phyloP scores from a whole-genome alignment of 2,888 invertebrate species.

The Iselma pallidipennis region DNA sequence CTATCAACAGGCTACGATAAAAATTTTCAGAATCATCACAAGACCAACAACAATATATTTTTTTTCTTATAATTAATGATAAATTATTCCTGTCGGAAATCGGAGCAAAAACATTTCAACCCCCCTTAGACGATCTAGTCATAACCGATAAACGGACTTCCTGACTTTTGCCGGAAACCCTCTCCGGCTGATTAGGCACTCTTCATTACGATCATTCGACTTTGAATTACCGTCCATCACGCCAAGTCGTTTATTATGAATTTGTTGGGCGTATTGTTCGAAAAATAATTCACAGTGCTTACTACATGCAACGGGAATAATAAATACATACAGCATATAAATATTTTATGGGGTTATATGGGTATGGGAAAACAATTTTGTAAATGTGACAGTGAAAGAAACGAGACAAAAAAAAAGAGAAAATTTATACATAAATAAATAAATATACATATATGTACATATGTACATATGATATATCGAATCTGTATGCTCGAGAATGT shows the following conservation, averaged over 20 bases:
- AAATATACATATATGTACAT: background rate
- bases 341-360: slow-evolving; percentile 44
- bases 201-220: slow-evolving; percentile 42
- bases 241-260: slow-evolving; percentile 51
- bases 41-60: too few species aligned
- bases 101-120: slow-evolving; percentile 8
- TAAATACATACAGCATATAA: slow-evolving; percentile 46
- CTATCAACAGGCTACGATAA: background rate
- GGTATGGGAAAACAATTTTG: slow-evolving; percentile 51
- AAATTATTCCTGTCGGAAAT: slow-evolving; percentile 11
- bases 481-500: slow-evolving; percentile 38
- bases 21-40: background rate
- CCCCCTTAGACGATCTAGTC: slow-evolving; percentile 33
- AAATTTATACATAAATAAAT: background rate
- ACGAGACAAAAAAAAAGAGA: background rate
- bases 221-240: slow-evolving; percentile 51
- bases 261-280: slow-evolving; percentile 46
- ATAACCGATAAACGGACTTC: slow-evolving; percentile 47
- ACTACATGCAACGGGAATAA: slow-evolving; percentile 44
- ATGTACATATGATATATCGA: slow-evolving; percentile 1
- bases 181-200: slow-evolving; percentile 53
- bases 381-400: slow-evolving; percentile 50
- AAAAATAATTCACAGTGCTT: slow-evolving; percentile 42
- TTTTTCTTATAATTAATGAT: background rate
- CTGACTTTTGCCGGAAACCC: slow-evolving; percentile 47